phyloP scores from a whole-genome alignment of 2,888 invertebrate species.

The Dynastes grantii region DNA sequence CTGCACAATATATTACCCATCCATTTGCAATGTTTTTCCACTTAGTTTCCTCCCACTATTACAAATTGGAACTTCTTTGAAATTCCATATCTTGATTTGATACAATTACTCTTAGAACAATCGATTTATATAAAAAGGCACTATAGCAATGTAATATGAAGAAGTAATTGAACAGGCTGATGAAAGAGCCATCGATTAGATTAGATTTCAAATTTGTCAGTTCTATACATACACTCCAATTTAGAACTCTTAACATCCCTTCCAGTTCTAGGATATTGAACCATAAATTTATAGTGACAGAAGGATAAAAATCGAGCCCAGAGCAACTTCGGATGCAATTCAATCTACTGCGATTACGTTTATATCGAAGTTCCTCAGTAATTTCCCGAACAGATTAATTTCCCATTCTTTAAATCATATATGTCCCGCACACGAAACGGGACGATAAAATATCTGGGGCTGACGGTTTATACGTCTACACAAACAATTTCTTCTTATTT shows the following conservation, averaged over 20 bases:
- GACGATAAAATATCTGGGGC: slow-evolving; percentile 35
- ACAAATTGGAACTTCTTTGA: no score
- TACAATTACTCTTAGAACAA: no score
- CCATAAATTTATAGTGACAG: slow-evolving; percentile 13
- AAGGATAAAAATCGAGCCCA: slow-evolving; percentile 1
- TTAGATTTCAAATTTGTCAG: not conserved
- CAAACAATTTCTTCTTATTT: slow-evolving; percentile 7
- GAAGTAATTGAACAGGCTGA: no score
- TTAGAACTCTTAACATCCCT: not conserved
- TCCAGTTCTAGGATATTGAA: not conserved
- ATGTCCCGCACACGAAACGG: slow-evolving; percentile 16
- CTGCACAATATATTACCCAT: no score
- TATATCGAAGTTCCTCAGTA: slow-evolving; percentile 21
- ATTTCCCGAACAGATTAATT: slow-evolving; percentile 39
- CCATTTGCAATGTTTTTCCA: no score
- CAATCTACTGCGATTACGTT: slow-evolving; percentile 18
- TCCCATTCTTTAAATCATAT: slow-evolving; percentile 40
- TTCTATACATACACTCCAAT: not conserved
- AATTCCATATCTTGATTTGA: no score
- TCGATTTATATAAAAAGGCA: no score
- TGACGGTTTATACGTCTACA: slow-evolving; percentile 1
- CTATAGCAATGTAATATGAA: no score
- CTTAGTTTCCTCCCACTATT: no score
- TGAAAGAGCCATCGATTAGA: not conserved
- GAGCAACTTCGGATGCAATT: slow-evolving; percentile 23